These are phyloP conservation scores for Protosalanx chinensis DNA, from an alignment of 2,797 vertebrate genomes.

Conservation along the genomic window DNA sequence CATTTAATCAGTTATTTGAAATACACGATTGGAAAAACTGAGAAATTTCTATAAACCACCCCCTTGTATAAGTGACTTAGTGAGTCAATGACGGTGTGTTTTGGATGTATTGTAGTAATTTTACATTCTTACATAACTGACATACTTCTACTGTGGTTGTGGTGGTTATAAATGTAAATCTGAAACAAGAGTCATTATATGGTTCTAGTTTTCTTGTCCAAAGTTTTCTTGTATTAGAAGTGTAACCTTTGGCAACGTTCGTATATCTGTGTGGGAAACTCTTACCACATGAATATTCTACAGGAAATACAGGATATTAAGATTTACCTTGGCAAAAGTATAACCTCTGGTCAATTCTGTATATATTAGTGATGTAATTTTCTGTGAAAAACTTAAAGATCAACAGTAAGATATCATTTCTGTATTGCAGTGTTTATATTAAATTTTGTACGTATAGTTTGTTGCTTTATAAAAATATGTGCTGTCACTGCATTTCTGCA, in stretches of 20 bases:
- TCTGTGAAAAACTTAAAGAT: constrained; percentile 48
- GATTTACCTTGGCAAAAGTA: constrained; percentile 47
- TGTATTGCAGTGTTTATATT: constrained; percentile 72
- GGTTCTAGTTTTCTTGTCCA: neutral
- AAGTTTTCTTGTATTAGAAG: constrained; percentile 29
- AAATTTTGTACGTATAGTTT: constrained; percentile 72
- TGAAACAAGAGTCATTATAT: constrained; percentile 6
- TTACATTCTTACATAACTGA: constrained; percentile 36
- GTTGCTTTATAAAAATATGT: constrained; percentile 66
- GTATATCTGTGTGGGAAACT: constrained; percentile 32
- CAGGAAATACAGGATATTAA: constrained; percentile 25
- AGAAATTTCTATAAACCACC: constrained; percentile 25
- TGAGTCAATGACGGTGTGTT: constrained; percentile 48
- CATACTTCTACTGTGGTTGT: constrained; percentile 60
- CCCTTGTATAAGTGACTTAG: constrained; percentile 43
- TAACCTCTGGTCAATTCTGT: constrained; percentile 43
- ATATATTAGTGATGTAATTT: constrained; percentile 68
- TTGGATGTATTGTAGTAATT: constrained; percentile 63
- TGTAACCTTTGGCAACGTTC: constrained; percentile 31
- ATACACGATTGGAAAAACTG: constrained; percentile 1
- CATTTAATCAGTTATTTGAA: neutral
- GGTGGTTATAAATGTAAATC: constrained; percentile 49
- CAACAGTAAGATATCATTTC: constrained; percentile 42
- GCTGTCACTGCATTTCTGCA: constrained; percentile 77
- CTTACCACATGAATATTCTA: constrained; percentile 36